A percentile compares a stretch with the other conserved stretches of the same genome.
phyloP scores from a whole-genome alignment of 2,797 vertebrate species.

The Gorsachius magnificus region DNA sequence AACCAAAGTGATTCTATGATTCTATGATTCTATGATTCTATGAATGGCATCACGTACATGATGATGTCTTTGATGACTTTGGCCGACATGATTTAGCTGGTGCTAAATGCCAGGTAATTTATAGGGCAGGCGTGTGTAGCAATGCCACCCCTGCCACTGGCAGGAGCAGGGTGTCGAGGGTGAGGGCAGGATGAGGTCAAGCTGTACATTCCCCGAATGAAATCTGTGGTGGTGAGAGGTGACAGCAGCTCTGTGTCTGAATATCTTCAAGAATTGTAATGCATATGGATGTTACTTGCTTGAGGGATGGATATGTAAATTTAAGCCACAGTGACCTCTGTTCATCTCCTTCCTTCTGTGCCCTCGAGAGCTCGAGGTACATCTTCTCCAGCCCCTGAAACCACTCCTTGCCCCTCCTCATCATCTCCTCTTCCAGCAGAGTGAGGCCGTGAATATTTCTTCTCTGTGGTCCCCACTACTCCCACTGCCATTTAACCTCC shows the following conservation, averaged over 20 bases:
- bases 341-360: neutral
- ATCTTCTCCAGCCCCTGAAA: neutral
- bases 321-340: neutral
- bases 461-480: too few relatives aligned
- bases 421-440: neutral
- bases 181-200: neutral
- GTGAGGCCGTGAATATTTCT: fast-evolving
- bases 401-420: neutral
- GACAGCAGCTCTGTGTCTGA: neutral
- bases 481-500: neutral
- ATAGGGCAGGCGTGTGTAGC: fast-evolving
- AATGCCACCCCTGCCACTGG: neutral
- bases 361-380: fast-evolving
- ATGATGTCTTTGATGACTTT: fast-evolving
- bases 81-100: neutral
- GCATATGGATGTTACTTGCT: neutral
- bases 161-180: neutral
- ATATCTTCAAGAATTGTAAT: neutral
- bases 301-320: neutral
- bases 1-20: too few relatives aligned
- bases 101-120: neutral
- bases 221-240: neutral
- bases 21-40: too few relatives aligned
- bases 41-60: fast-evolving
- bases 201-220: neutral